Conservation (phyloP, 1,140 invertebrate species). For the Scaptomyza montana region DNA sequence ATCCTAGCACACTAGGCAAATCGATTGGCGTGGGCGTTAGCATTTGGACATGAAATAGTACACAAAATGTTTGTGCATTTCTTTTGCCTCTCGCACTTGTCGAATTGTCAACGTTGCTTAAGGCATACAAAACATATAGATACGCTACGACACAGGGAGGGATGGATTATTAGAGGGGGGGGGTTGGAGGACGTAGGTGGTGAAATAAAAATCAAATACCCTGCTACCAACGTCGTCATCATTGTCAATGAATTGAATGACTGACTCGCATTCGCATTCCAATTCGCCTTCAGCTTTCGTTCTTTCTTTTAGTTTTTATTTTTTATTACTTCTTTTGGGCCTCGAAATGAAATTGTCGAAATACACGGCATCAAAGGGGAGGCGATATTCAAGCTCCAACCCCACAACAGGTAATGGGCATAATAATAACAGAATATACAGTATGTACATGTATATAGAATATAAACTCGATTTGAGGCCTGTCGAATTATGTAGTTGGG, state of each 20-base stretch:
- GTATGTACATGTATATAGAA: background rate
- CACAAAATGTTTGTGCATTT: constrained; percentile 9
- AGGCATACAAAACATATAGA: background rate
- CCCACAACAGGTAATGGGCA: constrained; percentile 22
- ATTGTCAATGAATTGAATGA: constrained; percentile 79
- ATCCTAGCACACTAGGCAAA: constrained; percentile 20
- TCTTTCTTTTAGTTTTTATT: no score
- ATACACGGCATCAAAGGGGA: constrained; percentile 59
- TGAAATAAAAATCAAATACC: constrained; percentile 61
- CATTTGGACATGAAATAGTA: constrained; percentile 13
- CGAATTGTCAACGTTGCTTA: constrained; percentile 74
- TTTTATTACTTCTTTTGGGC: constrained; percentile 2
- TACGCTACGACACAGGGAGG: background rate
- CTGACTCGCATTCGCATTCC: constrained; percentile 40
- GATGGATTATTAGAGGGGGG: background rate
- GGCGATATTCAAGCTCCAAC: background rate
- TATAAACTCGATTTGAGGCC: constrained; percentile 18
- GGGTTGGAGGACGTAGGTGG: constrained; percentile 1
- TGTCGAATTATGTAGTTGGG: constrained; percentile 23
- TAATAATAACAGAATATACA: constrained; percentile 36
- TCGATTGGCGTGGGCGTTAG: constrained; percentile 51
- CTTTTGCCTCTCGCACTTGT: constrained; percentile 65
- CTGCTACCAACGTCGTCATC: constrained; percentile 70
- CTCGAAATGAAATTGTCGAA: constrained; percentile 68
- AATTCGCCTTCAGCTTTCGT: constrained; percentile 1